Evolutionary conservation across 2,113 vertebrate species (phyloP), one percentile per base, ranked within the genome.

Genomic region (Catharus minimus): DNA sequence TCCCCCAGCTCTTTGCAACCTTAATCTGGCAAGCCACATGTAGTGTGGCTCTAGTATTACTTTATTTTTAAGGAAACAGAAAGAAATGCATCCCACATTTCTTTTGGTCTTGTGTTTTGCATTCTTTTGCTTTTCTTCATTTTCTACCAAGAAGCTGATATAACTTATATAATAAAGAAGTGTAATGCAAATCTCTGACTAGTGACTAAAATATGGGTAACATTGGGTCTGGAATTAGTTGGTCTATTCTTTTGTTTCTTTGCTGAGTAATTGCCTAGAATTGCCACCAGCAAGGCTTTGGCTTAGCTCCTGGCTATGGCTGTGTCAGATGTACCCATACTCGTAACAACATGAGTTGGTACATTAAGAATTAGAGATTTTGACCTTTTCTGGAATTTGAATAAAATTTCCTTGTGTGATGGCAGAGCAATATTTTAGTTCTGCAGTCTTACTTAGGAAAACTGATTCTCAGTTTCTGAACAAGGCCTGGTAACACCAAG

Each of bases 251-350:
- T 88, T 68, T 66, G 27, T 43, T 61, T 66, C 30, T 79, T 58
- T 93, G 62, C 60, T 77, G 78, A 89, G 43, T 65, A 73, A 47
- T 73, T 88, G 75, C 53, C 11, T 82, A 12, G 30, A 69, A 66
- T 24, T 57, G 10, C 21, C 6, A 16, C 13, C 32, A 68, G 23
- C 12, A 52, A 60, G 20, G 24, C 50, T 76, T 80, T 82, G 56
- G 14, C 26, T 69, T 76, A 20, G 17, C 13, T 78, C 62, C 46
- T 50, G 46, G 11, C 33, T 69, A 1, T 21, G 53, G 8, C 38
- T 75, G 8, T 50, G 15, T 28, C 61, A 47, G 56, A 41, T 50
- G 28, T 13, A 21, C 17, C 33, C 3, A 10, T 27, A 4, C 8
- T 27, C 30, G 22, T n/a, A 41, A 21, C 18, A 62, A 21, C 5